Evolutionary conservation across 2,797 vertebrate genomes (phyloP).

Genomic region (Forpus xanthops): DNA sequence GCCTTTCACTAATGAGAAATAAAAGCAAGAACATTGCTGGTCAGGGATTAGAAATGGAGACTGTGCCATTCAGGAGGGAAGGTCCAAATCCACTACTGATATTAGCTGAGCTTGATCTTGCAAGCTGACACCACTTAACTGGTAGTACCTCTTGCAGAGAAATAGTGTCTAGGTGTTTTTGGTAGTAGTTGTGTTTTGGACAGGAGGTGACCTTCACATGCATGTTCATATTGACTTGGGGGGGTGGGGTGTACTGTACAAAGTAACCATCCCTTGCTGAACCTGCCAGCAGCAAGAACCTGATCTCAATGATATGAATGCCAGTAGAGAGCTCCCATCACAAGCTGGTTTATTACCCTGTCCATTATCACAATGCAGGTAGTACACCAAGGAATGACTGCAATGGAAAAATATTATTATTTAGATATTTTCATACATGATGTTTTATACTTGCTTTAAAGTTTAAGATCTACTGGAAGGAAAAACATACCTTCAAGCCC

Average conservation of each 20-base stretch:
- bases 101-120: background rate
- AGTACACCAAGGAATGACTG: background rate
- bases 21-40: conserved; percentile 6
- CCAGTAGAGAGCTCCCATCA: background rate
- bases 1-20: conserved; percentile 41
- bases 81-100: background rate
- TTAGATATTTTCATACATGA: background rate
- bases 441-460: background rate
- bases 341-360: background rate
- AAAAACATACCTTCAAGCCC: background rate
- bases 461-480: background rate
- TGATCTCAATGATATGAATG: background rate
- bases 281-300: background rate
- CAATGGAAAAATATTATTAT: background rate
- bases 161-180: background rate
- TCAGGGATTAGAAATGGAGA: background rate
- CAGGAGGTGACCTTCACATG: background rate
- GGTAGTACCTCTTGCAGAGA: background rate
- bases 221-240: background rate
- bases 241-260: background rate
- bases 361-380: background rate
- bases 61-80: background rate
- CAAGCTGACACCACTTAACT: background rate
- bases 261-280: background rate
- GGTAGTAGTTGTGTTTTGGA: background rate